Base-by-base conservation (phyloP, 2,113 vertebrate genomes). In the Fregata magnificens region DNA sequence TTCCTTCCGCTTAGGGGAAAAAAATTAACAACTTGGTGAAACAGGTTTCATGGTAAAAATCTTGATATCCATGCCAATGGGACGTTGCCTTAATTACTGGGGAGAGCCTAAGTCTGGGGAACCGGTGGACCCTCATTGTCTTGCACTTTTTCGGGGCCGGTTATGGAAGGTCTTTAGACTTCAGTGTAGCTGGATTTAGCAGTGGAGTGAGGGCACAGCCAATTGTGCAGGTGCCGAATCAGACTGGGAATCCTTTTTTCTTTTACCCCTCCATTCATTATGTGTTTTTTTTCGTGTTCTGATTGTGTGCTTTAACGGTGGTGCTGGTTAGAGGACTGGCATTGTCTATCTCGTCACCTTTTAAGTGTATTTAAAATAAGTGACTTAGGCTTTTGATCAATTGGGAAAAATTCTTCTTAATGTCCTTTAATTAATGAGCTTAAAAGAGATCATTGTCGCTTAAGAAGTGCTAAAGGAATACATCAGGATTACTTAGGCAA, bases 391-490 rank as follows among this genome's bases (percentile, higher is more conserved):
- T 98, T 98, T 97, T 98, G 98, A 98, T 98, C 96, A 97, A 77
- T 91, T 96, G 96, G 80, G 91, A 97, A 97, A 94, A 97, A 98
- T 97, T 98, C 98, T 98, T 98, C 97, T 98, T 98, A 98, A 98
- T 96, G 96, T 98, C 96, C 95, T 98, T 97, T 98, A 98, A 98
- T 98, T 98, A 98, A 99, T 98, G 97, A 98, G 98, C 98, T 99
- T 99, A 98, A 97, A 95, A 90, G 93, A 97, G 98, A 98, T 98
- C 97, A 96, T 93, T 96, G 93, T 98, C 88, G 66, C 95, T 97
- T 98, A 98, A 98, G 98, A 98, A 98, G 96, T 97, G 96, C 96
- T 98, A 95, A 98, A 98, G 97, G 97, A 98, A 98, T 98, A 97
- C 97, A 96, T 96, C 87, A 96, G 98, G 98, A 98, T 98, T 98